Evolutionary conservation across 2,797 vertebrate genomes (phyloP).

Genomic region (Sparus aurata): DNA sequence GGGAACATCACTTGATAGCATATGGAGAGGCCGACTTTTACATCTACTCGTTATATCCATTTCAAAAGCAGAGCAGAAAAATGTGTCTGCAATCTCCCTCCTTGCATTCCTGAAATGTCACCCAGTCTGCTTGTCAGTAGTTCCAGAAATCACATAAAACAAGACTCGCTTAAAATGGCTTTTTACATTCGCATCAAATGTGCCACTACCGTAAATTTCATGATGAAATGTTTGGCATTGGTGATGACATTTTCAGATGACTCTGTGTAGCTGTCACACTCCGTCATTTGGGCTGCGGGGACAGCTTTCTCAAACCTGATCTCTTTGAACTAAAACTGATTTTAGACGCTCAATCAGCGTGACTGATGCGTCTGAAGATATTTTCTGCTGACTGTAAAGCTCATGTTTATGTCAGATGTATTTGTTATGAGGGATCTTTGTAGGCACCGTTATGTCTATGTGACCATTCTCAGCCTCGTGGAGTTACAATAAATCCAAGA

Average conservation of each 20-base stretch:
- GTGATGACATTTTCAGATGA: slow-evolving; percentile 56
- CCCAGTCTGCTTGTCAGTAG: slow-evolving; percentile 35
- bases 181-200: slow-evolving; percentile 46
- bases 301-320: slow-evolving; percentile 30
- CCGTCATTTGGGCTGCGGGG: slow-evolving; percentile 18
- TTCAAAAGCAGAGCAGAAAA: slow-evolving; percentile 55
- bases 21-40: slow-evolving; percentile 30
- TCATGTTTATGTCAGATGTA: slow-evolving; percentile 19
- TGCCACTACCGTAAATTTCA: slow-evolving; percentile 24
- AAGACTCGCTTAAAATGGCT: slow-evolving; percentile 29
- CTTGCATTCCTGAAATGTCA: slow-evolving; percentile 51
- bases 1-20: slow-evolving; percentile 21
- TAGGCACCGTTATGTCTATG: slow-evolving; percentile 3
- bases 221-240: slow-evolving; percentile 51
- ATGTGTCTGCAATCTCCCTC: slow-evolving; percentile 24
- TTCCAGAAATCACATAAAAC: slow-evolving; percentile 56
- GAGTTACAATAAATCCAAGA: slow-evolving; percentile 1
- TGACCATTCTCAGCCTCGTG: background rate
- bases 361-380: slow-evolving; percentile 38
- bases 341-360: slow-evolving; percentile 26
- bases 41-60: slow-evolving; percentile 47
- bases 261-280: slow-evolving; percentile 39
- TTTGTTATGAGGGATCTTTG: background rate
- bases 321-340: slow-evolving; percentile 44
- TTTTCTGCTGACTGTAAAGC: slow-evolving; percentile 26